A percentile compares a stretch with the other conserved stretches of the same genome.
These are phyloP conservation scores for Eunapius fragilis DNA, from an alignment of 37 sponge, comb jelly and placozoan genomes.

Conservation along the genomic window DNA sequence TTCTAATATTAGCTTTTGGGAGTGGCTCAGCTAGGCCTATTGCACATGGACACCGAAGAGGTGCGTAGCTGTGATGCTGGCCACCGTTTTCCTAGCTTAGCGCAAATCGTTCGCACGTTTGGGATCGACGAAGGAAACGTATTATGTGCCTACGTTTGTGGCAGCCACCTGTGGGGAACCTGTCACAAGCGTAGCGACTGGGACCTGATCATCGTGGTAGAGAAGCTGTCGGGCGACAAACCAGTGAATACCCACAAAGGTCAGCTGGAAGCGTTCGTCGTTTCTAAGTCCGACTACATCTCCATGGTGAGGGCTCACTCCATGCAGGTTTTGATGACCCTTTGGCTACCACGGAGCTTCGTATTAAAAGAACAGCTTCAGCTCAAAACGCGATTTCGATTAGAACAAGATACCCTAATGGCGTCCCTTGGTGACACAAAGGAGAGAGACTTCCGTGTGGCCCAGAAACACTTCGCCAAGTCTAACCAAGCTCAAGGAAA, in stretches of 20 bases:
- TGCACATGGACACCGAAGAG: neutral
- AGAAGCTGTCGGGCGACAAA: neutral
- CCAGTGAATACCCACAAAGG: slow-evolving; percentile 48
- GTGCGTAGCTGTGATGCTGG: slow-evolving; percentile 25
- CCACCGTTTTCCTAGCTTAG: slow-evolving; percentile 19
- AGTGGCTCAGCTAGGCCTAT: neutral
- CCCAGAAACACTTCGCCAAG: slow-evolving; percentile 74
- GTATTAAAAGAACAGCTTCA: slow-evolving; percentile 29
- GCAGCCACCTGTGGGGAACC: slow-evolving; percentile 78
- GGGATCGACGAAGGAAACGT: slow-evolving; percentile 37
- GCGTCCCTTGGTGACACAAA: slow-evolving; percentile 10
- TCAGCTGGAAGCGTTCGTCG: slow-evolving; percentile 50
- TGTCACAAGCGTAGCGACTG: slow-evolving; percentile 62
- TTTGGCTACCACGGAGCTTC: slow-evolving; percentile 38
- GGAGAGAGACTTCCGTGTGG: slow-evolving; percentile 63
- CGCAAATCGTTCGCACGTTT: slow-evolving; percentile 22
- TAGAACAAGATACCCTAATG: slow-evolving; percentile 13
- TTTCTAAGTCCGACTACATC: slow-evolving; percentile 42
- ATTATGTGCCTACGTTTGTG: slow-evolving; percentile 47
- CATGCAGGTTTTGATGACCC: slow-evolving; percentile 41
- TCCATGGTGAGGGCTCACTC: slow-evolving; percentile 17
- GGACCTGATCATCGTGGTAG: slow-evolving; percentile 63
- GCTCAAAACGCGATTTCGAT: slow-evolving; percentile 19
- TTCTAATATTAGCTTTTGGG: too few species aligned
- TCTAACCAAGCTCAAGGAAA: slow-evolving; percentile 26